Evolutionary conservation across 2,797 vertebrate genomes (phyloP).

Genomic region (Helostoma temminkii): DNA sequence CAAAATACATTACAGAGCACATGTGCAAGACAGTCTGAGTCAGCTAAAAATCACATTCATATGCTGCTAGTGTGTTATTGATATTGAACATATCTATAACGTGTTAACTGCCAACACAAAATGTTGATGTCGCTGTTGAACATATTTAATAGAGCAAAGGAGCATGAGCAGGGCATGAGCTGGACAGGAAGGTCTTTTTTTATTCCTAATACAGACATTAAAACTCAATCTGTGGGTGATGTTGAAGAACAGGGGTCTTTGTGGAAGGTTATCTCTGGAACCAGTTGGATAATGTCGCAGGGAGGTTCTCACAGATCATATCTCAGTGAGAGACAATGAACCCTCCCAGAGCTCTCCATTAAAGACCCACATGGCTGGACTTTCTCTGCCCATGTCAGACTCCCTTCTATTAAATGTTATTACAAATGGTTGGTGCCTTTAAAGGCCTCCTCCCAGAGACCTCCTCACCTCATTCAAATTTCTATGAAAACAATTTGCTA

Average conservation of each 20-base stretch:
- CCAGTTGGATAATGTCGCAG: constrained; percentile 19
- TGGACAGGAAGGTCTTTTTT: constrained; percentile 1
- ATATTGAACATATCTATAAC: not conserved
- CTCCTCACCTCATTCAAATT: constrained; percentile 32
- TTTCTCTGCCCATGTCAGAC: constrained; percentile 50
- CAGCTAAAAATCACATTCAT: too few species aligned
- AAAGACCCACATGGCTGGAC: constrained; percentile 20
- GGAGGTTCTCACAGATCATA: constrained; percentile 56
- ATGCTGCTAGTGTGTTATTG: too few species aligned
- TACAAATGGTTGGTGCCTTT: constrained; percentile 23
- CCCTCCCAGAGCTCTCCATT: constrained; percentile 31
- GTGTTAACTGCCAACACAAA: not conserved
- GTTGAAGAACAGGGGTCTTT: constrained; percentile 15
- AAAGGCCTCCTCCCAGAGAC: constrained; percentile 34
- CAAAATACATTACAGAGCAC: too few species aligned
- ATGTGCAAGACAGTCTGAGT: too few species aligned
- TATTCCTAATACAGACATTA: not conserved
- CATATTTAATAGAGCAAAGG: not conserved
- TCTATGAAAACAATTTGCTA: constrained; percentile 43
- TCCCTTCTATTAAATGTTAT: constrained; percentile 45
- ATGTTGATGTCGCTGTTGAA: constrained; percentile 6
- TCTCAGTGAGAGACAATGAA: constrained; percentile 43
- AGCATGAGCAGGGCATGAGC: not conserved
- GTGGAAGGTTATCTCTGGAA: constrained; percentile 44
- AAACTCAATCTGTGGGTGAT: too few species aligned